Evolutionary conservation across 2,888 invertebrate genomes (phyloP).

Genomic region (Epirrita christyi): DNA sequence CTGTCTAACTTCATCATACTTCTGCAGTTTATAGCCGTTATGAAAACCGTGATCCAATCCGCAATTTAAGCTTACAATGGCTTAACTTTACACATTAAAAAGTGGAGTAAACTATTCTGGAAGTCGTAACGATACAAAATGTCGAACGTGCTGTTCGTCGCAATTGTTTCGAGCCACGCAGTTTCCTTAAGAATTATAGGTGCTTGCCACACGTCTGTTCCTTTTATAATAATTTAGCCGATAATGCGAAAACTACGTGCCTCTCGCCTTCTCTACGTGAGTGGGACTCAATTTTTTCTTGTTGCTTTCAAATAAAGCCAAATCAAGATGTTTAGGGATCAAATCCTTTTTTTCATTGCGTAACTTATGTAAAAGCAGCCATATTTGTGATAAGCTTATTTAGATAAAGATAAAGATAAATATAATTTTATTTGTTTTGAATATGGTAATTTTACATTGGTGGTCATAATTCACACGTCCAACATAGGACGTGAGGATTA

Average conservation of each 20-base stretch:
- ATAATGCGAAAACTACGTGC: slow-evolving; percentile 83
- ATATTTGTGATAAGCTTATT: slow-evolving; percentile 7
- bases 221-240: slow-evolving; percentile 81
- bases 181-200: slow-evolving; percentile 60
- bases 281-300: slow-evolving; percentile 69
- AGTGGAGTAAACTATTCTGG: slow-evolving; percentile 41
- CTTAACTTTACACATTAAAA: slow-evolving; percentile 38
- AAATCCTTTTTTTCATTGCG: slow-evolving; percentile 10
- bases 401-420: too few species aligned
- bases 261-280: slow-evolving; percentile 70
- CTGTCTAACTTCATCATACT: too few species aligned
- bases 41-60: slow-evolving; percentile 33
- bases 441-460: too few species aligned
- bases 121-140: slow-evolving; percentile 43
- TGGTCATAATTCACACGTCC: too few species aligned
- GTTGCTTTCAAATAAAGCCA: slow-evolving; percentile 71
- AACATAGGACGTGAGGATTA: too few species aligned
- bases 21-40: too few species aligned
- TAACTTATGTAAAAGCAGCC: slow-evolving; percentile 6
- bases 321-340: slow-evolving; percentile 63
- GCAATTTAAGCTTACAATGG: slow-evolving; percentile 35
- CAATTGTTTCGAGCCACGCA: slow-evolving; percentile 57
- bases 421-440: too few species aligned
- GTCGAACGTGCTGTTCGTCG: slow-evolving; percentile 57
- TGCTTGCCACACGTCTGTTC: slow-evolving; percentile 70